Percentiles rank a stretch among this genome's conserved stretches.
Conservation (phyloP, 2,797 vertebrate genomes). For the Columba guinea region DNA sequence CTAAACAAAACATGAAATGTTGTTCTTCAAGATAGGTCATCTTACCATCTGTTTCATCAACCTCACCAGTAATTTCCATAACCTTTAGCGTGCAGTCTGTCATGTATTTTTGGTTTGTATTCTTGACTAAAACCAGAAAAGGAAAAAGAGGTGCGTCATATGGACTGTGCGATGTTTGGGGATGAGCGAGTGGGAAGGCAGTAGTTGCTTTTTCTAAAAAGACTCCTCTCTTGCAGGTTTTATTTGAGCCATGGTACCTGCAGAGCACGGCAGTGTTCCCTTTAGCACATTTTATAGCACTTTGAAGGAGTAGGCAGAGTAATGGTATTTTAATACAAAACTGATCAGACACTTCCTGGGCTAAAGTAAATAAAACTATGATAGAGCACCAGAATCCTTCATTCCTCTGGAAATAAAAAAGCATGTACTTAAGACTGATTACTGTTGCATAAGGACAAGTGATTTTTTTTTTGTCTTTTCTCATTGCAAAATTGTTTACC, state of each 20-base stretch:
- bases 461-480: not conserved
- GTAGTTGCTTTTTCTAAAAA: not conserved
- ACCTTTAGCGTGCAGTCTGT: not conserved
- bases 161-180: not conserved
- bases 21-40: not conserved
- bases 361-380: conserved; percentile 1
- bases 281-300: conserved; percentile 32
- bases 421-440: conserved; percentile 61
- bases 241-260: not conserved
- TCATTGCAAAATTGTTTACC: not conserved
- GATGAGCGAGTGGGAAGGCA: not conserved
- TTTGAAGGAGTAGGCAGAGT: not conserved
- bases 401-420: conserved; percentile 39
- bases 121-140: not conserved
- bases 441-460: conserved; percentile 65
- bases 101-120: not conserved
- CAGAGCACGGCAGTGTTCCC: not conserved
- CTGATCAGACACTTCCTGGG: conserved; percentile 48
- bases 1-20: not conserved
- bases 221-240: not conserved
- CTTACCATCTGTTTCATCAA: not conserved
- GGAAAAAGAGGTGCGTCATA: not conserved
- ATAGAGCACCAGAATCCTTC: conserved; percentile 39
- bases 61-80: not conserved
- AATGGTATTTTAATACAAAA: conserved; percentile 8